phyloP scores from a whole-genome alignment of 1,140 invertebrate genomes.

The Chymomyza costata region DNA sequence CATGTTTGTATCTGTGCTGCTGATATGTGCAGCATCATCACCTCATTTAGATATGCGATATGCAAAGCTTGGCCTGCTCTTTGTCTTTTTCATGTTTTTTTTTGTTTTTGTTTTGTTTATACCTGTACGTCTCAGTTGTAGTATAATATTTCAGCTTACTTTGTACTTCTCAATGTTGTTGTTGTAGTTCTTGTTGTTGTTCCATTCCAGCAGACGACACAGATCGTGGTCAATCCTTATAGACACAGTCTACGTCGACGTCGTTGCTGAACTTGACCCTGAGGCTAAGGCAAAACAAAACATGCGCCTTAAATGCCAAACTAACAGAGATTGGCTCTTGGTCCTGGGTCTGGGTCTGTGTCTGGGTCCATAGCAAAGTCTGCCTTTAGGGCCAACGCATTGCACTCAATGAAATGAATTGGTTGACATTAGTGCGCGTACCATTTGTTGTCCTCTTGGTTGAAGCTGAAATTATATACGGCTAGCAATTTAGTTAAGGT shows the following conservation, averaged over 20 bases:
- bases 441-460: constrained; percentile 31
- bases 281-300: constrained; percentile 60
- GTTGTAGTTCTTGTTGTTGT: constrained; percentile 11
- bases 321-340: not conserved
- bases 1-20: constrained; percentile 36
- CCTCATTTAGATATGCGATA: constrained; percentile 71
- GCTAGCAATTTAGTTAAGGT: constrained; percentile 27
- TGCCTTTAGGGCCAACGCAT: constrained; percentile 44
- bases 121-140: constrained; percentile 11
- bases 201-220: no score
- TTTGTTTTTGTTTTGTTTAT: not conserved
- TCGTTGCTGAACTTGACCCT: constrained; percentile 71
- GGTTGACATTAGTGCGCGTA: constrained; percentile 63
- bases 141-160: no score
- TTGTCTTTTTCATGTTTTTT: constrained; percentile 27
- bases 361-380: no score
- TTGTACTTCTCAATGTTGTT: constrained; percentile 9
- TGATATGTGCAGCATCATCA: constrained; percentile 71
- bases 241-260: no score
- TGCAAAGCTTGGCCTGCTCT: constrained; percentile 57
- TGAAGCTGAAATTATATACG: constrained; percentile 58
- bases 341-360: no score
- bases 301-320: constrained; percentile 65
- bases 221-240: no score
- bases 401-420: constrained; percentile 72